Evolutionary conservation across 2,113 vertebrate genomes (phyloP).

Genomic region (Salminus brasiliensis): DNA sequence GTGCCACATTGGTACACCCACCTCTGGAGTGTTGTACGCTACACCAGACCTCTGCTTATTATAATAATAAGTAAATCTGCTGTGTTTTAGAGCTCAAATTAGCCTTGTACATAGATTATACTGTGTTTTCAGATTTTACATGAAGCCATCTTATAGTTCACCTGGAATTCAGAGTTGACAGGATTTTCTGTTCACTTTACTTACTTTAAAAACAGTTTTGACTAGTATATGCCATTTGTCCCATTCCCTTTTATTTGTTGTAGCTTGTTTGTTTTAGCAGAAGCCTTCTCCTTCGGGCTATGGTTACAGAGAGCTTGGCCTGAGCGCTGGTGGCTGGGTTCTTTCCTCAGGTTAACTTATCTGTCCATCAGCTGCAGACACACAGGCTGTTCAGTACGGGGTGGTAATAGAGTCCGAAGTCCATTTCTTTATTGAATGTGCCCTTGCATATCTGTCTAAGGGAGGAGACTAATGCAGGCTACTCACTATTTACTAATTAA

Average conservation of each 20-base stretch:
- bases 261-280: background rate
- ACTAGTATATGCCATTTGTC: background rate
- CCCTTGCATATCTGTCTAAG: background rate
- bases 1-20: too few relatives aligned
- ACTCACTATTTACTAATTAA: background rate
- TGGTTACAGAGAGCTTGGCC: background rate
- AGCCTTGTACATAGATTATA: too few relatives aligned
- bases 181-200: too few relatives aligned
- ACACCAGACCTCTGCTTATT: too few relatives aligned
- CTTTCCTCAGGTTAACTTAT: conserved; percentile 9
- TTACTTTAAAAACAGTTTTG: too few relatives aligned
- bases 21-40: too few relatives aligned
- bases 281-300: background rate
- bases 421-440: background rate
- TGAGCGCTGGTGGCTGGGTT: background rate
- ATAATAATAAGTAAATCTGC: too few relatives aligned
- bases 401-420: conserved; percentile 29
- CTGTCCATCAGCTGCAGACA: conserved; percentile 23
- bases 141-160: too few relatives aligned
- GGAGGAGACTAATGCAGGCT: background rate
- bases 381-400: background rate
- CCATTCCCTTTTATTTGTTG: too few relatives aligned
- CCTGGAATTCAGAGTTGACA: too few relatives aligned
- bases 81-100: too few relatives aligned
- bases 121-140: too few relatives aligned